Evolutionary conservation across 1,140 invertebrate species (phyloP), one percentile per base, ranked within the genome.

Genomic region (Diachasma alloeum): DNA sequence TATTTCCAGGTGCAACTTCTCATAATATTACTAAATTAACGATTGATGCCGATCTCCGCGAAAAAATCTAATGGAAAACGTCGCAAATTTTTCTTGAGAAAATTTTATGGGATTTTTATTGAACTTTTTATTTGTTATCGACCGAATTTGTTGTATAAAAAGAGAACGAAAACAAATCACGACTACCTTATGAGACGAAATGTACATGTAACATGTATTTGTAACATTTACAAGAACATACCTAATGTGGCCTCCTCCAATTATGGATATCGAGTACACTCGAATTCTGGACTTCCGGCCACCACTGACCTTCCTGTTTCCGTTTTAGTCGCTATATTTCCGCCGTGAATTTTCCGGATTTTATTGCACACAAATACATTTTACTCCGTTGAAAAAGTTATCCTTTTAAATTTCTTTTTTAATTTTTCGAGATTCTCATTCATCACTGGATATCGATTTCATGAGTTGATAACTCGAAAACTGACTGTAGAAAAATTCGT

Each of bases 241-340:
- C 44, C 44, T 46, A 53, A 53, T 53, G 48, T 53, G 48, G n/a
- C 48, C 17, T 53, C 59, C 26, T 63, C 11, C 59, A 63, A 63
- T 63, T 10, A 76, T 63, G 48, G 74, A 75, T 75, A 69, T 56
- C 39, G 46, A n/a, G 36, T 36, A 22, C 63, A 22, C 10, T 15
- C 70, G 44, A 15, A 72, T 72, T 71, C 63, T 66, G 44, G 5
- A 53, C 72, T 75, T 78, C 77, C 77, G 53, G 67, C 19, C 36
- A 24, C 31, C 24, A 44, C 5, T 63, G 68, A 71, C 77, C 73
- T 78, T 75, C 39, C 68, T 74, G 73, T 19, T 71, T 78, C 67
- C 76, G 48, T 19, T 78, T 46, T 46, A n/a, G 4, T n/a, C 13
- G 22, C 59, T 6, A 63, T 31, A 22, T 72, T 26, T 72, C 70